Base-by-base conservation (phyloP, 2,797 vertebrate genomes). In the Anguilla pacifica region DNA sequence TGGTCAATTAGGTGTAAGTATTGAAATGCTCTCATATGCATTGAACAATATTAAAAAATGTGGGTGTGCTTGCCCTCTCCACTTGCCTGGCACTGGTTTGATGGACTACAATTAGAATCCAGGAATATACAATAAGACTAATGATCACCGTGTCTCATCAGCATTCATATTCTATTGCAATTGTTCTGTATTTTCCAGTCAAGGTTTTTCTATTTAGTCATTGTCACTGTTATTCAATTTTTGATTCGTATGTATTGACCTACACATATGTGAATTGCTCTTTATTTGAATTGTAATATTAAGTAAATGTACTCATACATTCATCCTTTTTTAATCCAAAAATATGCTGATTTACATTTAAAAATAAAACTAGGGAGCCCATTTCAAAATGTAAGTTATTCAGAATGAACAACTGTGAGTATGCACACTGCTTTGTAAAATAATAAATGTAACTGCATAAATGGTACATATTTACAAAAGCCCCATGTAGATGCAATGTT, bases 1-100 rank as follows among this genome's bases (percentile, higher is more conserved):
- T 51, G 77, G 74, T 84, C 84, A 84, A 89, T 89, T 86, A 85
- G 74, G 35, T 46, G 81, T 57, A 61, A 57, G 39, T 51, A 83
- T 86, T 87, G 51, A 77, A 31, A 59, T 49, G 84, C 46, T 72
- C 10, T 85, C 51, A 35, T 70, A 49, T 79, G 85, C 83, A 43
- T 87, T 81, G 35, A 74, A 61, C 31, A 61, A 1, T 15, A 25
- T 28, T 59, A 43, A 43, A 31, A 77, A 49, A 87, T 28, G 59
- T 51, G 39, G 19, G 70, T 51, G 5, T 57, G 53, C 4, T 57
- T 84, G 55, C 49, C 51, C 55, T 35, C 7, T 25, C 0, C 25
- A 57, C 28, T 59, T 84, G 74, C 31, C 35, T 2, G 6, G 35
- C 19, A 39, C 13, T 79, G 35, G 15, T 46, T 74, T 79, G 39